phyloP scores from a whole-genome alignment of 1,140 invertebrate genomes.

The Portunus trituberculatus region DNA sequence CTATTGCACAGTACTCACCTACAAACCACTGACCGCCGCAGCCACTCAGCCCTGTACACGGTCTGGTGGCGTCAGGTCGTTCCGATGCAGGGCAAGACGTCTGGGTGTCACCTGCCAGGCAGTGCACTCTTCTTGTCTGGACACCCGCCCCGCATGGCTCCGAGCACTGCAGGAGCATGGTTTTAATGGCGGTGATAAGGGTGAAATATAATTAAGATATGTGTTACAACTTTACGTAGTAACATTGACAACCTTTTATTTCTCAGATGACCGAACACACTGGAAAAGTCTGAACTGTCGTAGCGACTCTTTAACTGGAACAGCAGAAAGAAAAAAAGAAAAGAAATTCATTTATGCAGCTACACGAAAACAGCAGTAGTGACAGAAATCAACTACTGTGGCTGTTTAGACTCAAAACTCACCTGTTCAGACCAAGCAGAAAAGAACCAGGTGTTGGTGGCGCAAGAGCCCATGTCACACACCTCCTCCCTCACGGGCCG shows the following conservation, averaged over 20 bases:
- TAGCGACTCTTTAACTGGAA: too few species aligned
- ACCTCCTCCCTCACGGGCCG: conserved; percentile 80
- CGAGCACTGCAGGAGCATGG: conserved; percentile 79
- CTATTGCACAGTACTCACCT: conserved; percentile 77
- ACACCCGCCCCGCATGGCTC: conserved; percentile 84
- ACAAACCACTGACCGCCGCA: conserved; percentile 87
- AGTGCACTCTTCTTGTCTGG: conserved; percentile 85
- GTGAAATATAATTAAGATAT: not conserved
- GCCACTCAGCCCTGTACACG: conserved; percentile 84
- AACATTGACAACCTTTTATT: too few species aligned
- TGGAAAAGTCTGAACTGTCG: too few species aligned
- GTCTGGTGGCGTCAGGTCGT: conserved; percentile 83
- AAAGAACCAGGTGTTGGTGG: conserved; percentile 80
- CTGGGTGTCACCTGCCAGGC: conserved; percentile 80
- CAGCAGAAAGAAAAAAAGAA: too few species aligned
- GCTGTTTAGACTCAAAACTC: not conserved
- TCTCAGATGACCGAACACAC: too few species aligned
- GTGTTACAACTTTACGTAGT: too few species aligned
- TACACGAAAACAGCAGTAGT: too few species aligned
- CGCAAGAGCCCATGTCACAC: conserved; percentile 83
- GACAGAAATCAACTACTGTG: too few species aligned
- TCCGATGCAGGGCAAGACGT: conserved; percentile 81
- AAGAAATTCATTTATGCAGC: too few species aligned
- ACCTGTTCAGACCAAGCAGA: conserved; percentile 81
- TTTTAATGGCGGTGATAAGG: not conserved